Evolutionary conservation across 2,888 invertebrate genomes (phyloP), one percentile per base, ranked within the genome.

Genomic region (Papilio protenor): DNA sequence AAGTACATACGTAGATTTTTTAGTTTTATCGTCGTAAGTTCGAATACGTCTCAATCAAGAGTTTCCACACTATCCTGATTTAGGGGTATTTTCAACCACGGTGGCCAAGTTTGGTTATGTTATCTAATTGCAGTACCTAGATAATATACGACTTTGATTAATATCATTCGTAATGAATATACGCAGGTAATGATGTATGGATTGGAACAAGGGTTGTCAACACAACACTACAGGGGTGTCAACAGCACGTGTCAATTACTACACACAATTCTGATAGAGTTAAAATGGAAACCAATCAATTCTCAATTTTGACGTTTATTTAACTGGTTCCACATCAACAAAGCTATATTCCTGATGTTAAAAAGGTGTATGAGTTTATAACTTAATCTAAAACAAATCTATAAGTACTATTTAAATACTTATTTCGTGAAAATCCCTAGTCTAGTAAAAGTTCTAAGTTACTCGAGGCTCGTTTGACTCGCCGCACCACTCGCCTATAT

Each of bases 401-500:
- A 27, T 14, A 40, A 64, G 33, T 18, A 18, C 18, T 49, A 1
- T 27, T n/a, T 3, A 40, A 64, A 10, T 40, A 40, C n/a, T 40
- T n/a, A 2, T 33, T 18, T 18, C 16, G 18, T 18, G 18, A 40
- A 64, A 64, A 18, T 64, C 64, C 33, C 33, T 40, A 33, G 64
- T 8, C 40, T 64, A 18, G 64, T 40, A 8, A 40, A 16, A 33
- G 14, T 61, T 14, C 27, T 61, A 27, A 64, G 64, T 16, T 33
- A n/a, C 64, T 10, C 1, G n/a, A 33, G 40, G 66, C 66, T 66
- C 66, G 66, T 45, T 69, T 45, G 66, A 73, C 71, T 2, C 52
- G 45, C 47, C 59, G 1, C 52, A 23, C 33, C 59, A 49, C 57
- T 55, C 52, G 55, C 18, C 66, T 77, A 73, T 77, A 73, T 77